Evolutionary conservation across 1,140 invertebrate genomes (phyloP).

Genomic region (Microvelia longipes): DNA sequence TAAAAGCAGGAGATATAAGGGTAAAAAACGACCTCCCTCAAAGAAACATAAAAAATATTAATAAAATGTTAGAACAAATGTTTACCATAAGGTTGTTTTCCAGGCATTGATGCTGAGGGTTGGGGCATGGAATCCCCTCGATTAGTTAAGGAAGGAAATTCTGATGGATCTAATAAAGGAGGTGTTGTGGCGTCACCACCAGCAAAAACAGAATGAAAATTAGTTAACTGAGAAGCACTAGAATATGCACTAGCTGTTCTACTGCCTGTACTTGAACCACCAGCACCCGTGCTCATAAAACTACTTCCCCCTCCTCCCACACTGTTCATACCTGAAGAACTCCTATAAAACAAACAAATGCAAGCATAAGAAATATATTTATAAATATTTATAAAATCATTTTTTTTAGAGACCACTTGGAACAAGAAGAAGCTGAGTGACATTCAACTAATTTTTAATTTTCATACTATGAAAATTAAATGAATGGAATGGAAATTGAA

Average conservation of each 20-base stretch:
- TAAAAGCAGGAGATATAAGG: too few species aligned
- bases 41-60: too few species aligned
- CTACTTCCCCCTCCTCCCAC: constrained; percentile 37
- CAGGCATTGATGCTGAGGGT: constrained; percentile 54
- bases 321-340: constrained; percentile 43
- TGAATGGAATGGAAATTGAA: too few species aligned
- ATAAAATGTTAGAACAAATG: too few species aligned
- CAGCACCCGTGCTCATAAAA: neutral
- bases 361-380: constrained; percentile 6
- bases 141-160: constrained; percentile 78
- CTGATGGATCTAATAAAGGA: constrained; percentile 71
- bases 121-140: constrained; percentile 61
- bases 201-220: constrained; percentile 59
- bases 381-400: too few species aligned
- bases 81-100: constrained; percentile 74
- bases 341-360: constrained; percentile 29
- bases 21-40: too few species aligned
- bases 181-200: constrained; percentile 58
- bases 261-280: constrained; percentile 41
- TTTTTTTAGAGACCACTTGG: too few species aligned
- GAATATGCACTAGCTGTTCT: neutral
- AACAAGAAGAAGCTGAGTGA: too few species aligned
- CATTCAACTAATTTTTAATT: too few species aligned
- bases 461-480: too few species aligned
- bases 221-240: constrained; percentile 36